A percentile compares a stretch with the other conserved stretches of the same genome.
These are phyloP conservation scores for Dolichoris vasculosae DNA, from an alignment of 1,140 invertebrate genomes.

Conservation along the genomic window DNA sequence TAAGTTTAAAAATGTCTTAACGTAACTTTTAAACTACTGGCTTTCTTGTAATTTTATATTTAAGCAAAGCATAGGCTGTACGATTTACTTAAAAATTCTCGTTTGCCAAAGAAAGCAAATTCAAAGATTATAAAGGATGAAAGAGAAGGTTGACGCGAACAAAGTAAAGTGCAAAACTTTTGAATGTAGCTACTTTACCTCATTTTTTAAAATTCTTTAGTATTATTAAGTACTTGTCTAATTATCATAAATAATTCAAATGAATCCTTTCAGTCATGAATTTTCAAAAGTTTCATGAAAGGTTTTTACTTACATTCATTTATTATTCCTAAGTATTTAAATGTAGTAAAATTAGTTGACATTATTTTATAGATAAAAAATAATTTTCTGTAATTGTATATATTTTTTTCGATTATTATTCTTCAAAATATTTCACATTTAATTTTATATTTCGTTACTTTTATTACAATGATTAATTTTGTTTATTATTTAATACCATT, in stretches of 20 bases:
- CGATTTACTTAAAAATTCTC: not conserved
- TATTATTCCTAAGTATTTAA: too few species aligned
- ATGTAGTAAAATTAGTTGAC: too few species aligned
- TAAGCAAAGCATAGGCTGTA: not conserved
- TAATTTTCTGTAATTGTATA: too few species aligned
- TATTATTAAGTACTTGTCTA: constrained; percentile 15
- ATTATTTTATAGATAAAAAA: too few species aligned
- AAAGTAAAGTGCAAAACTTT: constrained; percentile 2
- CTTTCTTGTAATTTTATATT: too few species aligned
- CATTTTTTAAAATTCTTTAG: not conserved
- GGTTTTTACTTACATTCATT: not conserved
- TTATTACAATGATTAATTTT: too few species aligned
- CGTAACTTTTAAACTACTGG: too few species aligned
- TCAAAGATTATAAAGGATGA: not conserved
- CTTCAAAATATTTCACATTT: too few species aligned
- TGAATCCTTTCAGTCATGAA: not conserved
- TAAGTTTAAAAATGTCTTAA: too few species aligned
- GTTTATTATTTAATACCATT: too few species aligned
- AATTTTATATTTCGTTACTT: too few species aligned
- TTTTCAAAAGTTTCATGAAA: not conserved
- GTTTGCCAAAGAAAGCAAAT: not conserved
- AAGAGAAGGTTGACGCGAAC: not conserved
- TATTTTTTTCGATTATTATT: too few species aligned
- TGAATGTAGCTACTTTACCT: not conserved
- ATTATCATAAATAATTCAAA: constrained; percentile 12